Evolutionary conservation across 1,140 invertebrate species (phyloP).

Genomic region (Aradophagus sp.): DNA sequence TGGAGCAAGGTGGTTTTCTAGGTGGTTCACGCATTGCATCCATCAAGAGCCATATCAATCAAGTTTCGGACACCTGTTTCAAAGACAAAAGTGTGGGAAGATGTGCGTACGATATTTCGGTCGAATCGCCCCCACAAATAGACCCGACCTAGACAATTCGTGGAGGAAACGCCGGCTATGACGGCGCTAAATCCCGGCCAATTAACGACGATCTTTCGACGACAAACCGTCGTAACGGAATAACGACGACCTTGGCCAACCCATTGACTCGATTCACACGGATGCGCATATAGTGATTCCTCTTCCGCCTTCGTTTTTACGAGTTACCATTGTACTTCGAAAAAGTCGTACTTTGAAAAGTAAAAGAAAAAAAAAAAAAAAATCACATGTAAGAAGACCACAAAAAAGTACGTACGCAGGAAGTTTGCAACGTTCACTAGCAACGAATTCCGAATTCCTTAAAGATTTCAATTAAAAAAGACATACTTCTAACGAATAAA

Average conservation of each 20-base stretch:
- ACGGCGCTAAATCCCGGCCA: conserved; percentile 12
- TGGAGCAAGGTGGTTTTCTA: no score
- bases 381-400: no score
- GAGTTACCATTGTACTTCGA: conserved; percentile 8
- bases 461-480: no score
- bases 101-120: conserved; percentile 19
- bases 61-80: neutral
- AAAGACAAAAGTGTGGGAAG: conserved; percentile 27
- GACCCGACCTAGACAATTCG: conserved; percentile 46
- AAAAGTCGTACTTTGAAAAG: no score
- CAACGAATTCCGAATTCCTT: no score
- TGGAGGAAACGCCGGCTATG: conserved; percentile 14
- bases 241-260: conserved; percentile 20
- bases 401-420: no score
- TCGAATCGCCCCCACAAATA: conserved; percentile 33
- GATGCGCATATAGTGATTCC: conserved; percentile 27
- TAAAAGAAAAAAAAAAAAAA: no score
- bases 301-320: conserved; percentile 31
- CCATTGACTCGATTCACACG: conserved; percentile 39
- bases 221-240: conserved; percentile 6
- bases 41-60: neutral
- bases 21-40: no score
- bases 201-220: conserved; percentile 10
- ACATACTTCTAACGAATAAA: no score
- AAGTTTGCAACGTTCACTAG: no score